A percentile compares a stretch with the other conserved stretches of the same genome.
Conservation (phyloP, 2,888 invertebrate species). For the Priocnemis perturbator region DNA sequence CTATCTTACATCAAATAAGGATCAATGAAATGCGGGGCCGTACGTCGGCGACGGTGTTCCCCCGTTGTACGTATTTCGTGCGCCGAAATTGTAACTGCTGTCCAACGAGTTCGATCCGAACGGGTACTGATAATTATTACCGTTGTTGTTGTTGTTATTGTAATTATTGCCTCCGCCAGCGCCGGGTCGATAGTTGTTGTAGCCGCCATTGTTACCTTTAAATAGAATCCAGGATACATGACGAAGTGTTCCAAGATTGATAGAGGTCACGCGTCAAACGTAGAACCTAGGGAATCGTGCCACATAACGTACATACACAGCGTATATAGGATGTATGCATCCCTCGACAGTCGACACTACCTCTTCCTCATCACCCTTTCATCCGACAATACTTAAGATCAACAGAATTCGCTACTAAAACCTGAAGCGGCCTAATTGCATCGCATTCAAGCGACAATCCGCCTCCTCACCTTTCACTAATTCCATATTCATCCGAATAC, state of each 20-base stretch:
- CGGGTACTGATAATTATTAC: constrained; percentile 61
- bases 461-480: too few relatives aligned
- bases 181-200: constrained; percentile 59
- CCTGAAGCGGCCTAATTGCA: neutral
- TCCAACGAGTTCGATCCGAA: constrained; percentile 64
- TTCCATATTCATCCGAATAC: too few relatives aligned
- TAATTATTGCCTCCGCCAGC: constrained; percentile 29
- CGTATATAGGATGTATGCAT: too few relatives aligned
- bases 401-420: neutral
- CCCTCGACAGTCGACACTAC: too few relatives aligned
- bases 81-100: constrained; percentile 58
- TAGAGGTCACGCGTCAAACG: too few relatives aligned
- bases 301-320: too few relatives aligned
- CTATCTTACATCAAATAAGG: constrained; percentile 25
- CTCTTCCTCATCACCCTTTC: neutral
- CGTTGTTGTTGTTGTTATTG: constrained; percentile 47
- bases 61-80: constrained; percentile 57
- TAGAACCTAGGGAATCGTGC: neutral
- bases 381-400: too few relatives aligned
- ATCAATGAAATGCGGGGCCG: constrained; percentile 67
- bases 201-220: constrained; percentile 63
- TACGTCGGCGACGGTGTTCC: constrained; percentile 64
- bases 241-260: neutral
- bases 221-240: neutral
- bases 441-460: neutral